These are phyloP conservation scores for Saxidomus purpurata DNA, from an alignment of 1,140 invertebrate species.

Conservation along the genomic window DNA sequence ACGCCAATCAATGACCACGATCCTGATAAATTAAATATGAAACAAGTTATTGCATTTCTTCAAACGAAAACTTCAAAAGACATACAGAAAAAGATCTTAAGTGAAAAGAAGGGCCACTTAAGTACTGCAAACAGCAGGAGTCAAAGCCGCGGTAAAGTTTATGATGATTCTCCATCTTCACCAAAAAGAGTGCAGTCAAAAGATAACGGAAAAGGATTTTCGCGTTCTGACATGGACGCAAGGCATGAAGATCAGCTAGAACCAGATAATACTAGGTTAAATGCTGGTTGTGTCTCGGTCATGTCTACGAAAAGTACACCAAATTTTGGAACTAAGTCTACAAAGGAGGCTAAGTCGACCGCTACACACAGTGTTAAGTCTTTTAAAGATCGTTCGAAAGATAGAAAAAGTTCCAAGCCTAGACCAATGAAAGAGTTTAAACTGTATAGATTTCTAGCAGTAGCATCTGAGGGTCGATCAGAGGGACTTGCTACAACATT, in stretches of 20 bases:
- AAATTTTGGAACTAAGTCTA: not conserved
- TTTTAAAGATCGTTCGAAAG: conserved; percentile 40
- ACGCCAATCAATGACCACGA: conserved; percentile 81
- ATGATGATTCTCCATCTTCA: not conserved
- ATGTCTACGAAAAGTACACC: conserved; percentile 69
- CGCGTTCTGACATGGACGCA: not conserved
- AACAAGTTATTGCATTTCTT: conserved; percentile 80
- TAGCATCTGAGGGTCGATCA: conserved; percentile 66
- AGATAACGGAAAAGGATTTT: conserved; percentile 4
- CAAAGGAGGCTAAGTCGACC: not conserved
- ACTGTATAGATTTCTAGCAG: conserved; percentile 71
- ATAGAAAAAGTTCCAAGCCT: conserved; percentile 37
- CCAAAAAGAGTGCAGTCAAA: not conserved
- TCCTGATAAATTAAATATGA: conserved; percentile 82
- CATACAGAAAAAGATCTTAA: conserved; percentile 46
- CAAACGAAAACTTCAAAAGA: conserved; percentile 68
- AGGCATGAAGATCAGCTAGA: not conserved
- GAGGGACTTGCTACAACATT: not conserved
- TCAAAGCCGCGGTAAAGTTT: not conserved
- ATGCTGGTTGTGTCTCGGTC: conserved; percentile 50
- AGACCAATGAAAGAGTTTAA: conserved; percentile 71
- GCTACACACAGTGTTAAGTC: conserved; percentile 54
- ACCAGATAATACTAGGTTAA: not conserved
- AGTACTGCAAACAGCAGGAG: not conserved
- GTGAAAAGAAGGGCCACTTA: not conserved